A percentile compares a stretch with the other conserved stretches of the same genome.
phyloP scores from a whole-genome alignment of 2,888 invertebrate species.

The Leptothorax acervorum region DNA sequence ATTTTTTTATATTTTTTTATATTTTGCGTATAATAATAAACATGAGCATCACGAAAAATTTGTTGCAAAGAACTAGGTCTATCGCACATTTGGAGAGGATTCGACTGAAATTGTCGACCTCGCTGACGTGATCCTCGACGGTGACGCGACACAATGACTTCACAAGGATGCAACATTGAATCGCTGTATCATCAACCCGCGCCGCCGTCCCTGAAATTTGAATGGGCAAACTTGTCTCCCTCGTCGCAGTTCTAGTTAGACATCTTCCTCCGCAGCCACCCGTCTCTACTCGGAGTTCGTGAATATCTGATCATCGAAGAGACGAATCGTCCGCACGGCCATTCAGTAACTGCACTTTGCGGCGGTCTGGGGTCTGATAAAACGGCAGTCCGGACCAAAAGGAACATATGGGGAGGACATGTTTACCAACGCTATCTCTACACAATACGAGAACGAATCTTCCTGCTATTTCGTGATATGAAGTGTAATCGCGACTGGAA shows the following conservation, averaged over 20 bases:
- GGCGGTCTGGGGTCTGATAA: slow-evolving; percentile 66
- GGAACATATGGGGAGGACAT: slow-evolving; percentile 39
- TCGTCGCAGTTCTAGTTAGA: slow-evolving; percentile 59
- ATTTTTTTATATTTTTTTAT: neutral
- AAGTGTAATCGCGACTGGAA: slow-evolving; percentile 15
- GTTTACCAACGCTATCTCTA: slow-evolving; percentile 25
- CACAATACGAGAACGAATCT: slow-evolving; percentile 37
- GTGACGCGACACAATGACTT: slow-evolving; percentile 66
- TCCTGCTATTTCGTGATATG: slow-evolving; percentile 16
- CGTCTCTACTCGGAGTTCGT: slow-evolving; percentile 71
- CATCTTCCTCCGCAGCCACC: slow-evolving; percentile 46
- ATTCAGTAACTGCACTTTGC: slow-evolving; percentile 67
- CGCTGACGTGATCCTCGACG: slow-evolving; percentile 49
- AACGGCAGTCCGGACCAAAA: slow-evolving; percentile 44
- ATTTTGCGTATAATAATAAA: neutral
- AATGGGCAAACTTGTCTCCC: slow-evolving; percentile 68
- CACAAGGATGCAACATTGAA: slow-evolving; percentile 62
- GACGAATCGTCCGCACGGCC: slow-evolving; percentile 58
- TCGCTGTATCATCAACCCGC: slow-evolving; percentile 68
- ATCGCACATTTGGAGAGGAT: slow-evolving; percentile 41
- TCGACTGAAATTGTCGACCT: slow-evolving; percentile 44
- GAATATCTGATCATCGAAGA: slow-evolving; percentile 76
- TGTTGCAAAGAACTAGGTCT: neutral
- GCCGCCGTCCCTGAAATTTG: slow-evolving; percentile 67
- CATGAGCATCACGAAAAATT: neutral